phyloP scores from a whole-genome alignment of 2,888 invertebrate species.

The Melipona bicolor region DNA sequence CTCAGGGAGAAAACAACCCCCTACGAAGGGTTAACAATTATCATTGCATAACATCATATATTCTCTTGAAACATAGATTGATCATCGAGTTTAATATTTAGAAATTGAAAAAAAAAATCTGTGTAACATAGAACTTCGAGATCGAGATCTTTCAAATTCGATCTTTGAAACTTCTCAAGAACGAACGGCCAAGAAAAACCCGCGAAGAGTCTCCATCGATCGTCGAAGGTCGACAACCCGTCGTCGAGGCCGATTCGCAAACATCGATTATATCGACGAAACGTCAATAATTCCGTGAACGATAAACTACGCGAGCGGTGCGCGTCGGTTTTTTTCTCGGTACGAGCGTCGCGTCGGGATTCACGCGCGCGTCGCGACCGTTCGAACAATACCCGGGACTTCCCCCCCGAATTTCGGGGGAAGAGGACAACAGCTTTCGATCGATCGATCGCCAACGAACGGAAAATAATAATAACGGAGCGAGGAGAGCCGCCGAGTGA shows the following conservation, averaged over 20 bases:
- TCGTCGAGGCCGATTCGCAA: conserved; percentile 70
- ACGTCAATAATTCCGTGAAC: conserved; percentile 79
- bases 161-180: neutral
- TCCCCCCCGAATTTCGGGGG: conserved; percentile 53
- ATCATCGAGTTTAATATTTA: too few relatives aligned
- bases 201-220: neutral
- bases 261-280: conserved; percentile 76
- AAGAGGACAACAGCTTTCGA: conserved; percentile 4
- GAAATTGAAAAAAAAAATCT: too few relatives aligned
- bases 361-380: conserved; percentile 9
- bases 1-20: too few relatives aligned
- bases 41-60: too few relatives aligned
- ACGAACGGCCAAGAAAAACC: neutral
- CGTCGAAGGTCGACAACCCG: conserved; percentile 19
- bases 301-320: conserved; percentile 57
- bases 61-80: too few relatives aligned
- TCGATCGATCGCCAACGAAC: conserved; percentile 15
- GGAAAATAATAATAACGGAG: conserved; percentile 16
- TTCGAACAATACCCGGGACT: conserved; percentile 23
- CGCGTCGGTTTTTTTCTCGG: conserved; percentile 57
- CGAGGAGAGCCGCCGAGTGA: conserved; percentile 20
- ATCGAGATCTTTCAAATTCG: neutral
- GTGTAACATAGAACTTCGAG: too few relatives aligned
- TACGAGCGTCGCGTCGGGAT: conserved; percentile 47
- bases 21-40: too few relatives aligned